Percentiles rank a stretch among this genome's conserved stretches.
Evolutionary conservation across 2,888 invertebrate genomes (phyloP).

Genomic region (Marasmarcha lunaedactyla): DNA sequence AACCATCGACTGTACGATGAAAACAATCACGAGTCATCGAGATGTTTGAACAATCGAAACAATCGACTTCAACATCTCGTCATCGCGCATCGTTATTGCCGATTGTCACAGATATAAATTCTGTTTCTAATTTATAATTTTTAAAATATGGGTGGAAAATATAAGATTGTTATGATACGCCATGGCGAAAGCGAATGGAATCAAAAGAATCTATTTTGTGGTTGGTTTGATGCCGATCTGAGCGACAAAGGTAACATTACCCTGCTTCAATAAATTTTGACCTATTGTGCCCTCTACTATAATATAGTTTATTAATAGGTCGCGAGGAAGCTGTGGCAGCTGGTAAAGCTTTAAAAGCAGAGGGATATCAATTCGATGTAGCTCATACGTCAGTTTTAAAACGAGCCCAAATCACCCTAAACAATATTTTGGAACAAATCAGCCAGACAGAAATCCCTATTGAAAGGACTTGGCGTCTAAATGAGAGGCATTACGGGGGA

Average conservation of each 20-base stretch:
- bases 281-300: background rate
- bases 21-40: no score
- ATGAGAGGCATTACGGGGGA: slow-evolving; percentile 90
- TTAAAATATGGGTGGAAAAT: slow-evolving; percentile 46
- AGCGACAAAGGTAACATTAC: slow-evolving; percentile 72
- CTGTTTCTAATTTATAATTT: no score
- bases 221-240: slow-evolving; percentile 79
- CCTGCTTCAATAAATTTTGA: background rate
- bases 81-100: no score
- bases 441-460: slow-evolving; percentile 76
- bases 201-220: slow-evolving; percentile 78
- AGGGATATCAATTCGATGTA: slow-evolving; percentile 79
- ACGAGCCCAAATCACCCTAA: slow-evolving; percentile 81
- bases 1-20: no score
- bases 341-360: slow-evolving; percentile 78
- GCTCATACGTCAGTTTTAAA: slow-evolving; percentile 86
- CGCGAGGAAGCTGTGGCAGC: slow-evolving; percentile 76
- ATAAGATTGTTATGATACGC: slow-evolving; percentile 79
- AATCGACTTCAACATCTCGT: no score
- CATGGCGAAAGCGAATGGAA: slow-evolving; percentile 85
- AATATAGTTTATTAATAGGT: slow-evolving; percentile 34
- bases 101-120: no score
- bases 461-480: slow-evolving; percentile 83
- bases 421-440: slow-evolving; percentile 75
- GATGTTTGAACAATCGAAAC: no score